Evolutionary conservation across 2,797 vertebrate genomes (phyloP), one percentile per base, ranked within the genome.

Genomic region (Ctenopoma kingsleyae): DNA sequence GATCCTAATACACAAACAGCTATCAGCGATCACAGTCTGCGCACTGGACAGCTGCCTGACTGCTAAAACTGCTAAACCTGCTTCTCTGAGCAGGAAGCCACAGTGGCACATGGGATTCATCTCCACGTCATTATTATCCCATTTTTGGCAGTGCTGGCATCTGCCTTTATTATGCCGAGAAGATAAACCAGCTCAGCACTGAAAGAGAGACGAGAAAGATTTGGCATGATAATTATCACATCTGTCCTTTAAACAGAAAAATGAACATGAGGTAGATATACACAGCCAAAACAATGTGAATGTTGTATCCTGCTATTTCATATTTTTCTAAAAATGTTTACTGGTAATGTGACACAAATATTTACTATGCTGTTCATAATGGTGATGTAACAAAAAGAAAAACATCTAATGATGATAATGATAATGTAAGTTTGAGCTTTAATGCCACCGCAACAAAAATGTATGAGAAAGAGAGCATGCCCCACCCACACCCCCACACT

Each of bases 151-250:
- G 15, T 0, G 46, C 22, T 44, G 61, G 41, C 78, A 75, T 63
- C 55, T 67, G 64, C 46, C 32, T 74, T 85, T 56, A 76, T 71
- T 75, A 61, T 40, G 61, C 44, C 36, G 54, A 67, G 25, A n/a
- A n/a, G 43, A 44, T 9, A 43, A 75, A 78, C 53, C 64, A 77
- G 78, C 15, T 52, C 55, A 47, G 47, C 0, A 2, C 43, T 55
- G 35, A 54, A 7, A 55, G 20, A 56, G 64, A 80, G 54, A 81
- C 10, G 71, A 67, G 40, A 65, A 74, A 55, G 69, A 73, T 83
- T 58, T 68, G 48, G 61, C 44, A 53, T 63, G 57, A 78, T 71
- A 70, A 83, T 78, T 30, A 66, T 73, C 49, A 71, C 68, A 80
- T 71, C 74, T 64, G 69, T 76, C 60, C 46, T 47, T 32, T 44